phyloP scores from a whole-genome alignment of 2,888 invertebrate genomes.

The Oligia strigilis region DNA sequence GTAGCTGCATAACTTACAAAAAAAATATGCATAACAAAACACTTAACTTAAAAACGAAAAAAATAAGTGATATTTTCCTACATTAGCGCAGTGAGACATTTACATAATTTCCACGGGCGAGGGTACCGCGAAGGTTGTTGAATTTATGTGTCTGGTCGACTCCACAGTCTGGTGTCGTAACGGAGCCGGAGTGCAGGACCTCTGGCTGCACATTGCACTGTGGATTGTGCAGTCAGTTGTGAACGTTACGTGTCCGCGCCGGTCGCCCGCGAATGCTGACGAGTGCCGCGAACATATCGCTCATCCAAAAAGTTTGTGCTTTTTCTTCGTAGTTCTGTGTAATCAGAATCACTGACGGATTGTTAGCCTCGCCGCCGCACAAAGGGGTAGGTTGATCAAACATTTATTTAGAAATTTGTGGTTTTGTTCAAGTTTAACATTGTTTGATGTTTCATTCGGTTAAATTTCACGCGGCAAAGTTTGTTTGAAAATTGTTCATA shows the following conservation, averaged over 20 bases:
- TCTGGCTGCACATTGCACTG: slow-evolving; percentile 64
- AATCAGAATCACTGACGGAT: slow-evolving; percentile 56
- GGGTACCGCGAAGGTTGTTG: slow-evolving; percentile 67
- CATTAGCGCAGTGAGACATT: slow-evolving; percentile 56
- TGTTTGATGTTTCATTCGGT: slow-evolving; percentile 21
- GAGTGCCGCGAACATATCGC: slow-evolving; percentile 40
- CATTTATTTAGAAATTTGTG: slow-evolving; percentile 36
- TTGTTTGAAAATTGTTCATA: slow-evolving; percentile 36
- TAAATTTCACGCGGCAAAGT: slow-evolving; percentile 36
- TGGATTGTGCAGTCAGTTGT: slow-evolving; percentile 67
- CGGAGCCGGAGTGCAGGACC: slow-evolving; percentile 51
- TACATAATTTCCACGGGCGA: slow-evolving; percentile 63
- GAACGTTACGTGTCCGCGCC: slow-evolving; percentile 48
- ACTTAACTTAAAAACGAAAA: slow-evolving; percentile 26
- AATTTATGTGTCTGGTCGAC: slow-evolving; percentile 73
- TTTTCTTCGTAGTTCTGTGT: slow-evolving; percentile 68
- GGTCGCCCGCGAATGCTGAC: slow-evolving; percentile 17
- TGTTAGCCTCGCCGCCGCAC: slow-evolving; percentile 50
- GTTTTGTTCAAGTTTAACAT: slow-evolving; percentile 31
- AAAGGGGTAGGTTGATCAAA: slow-evolving; percentile 61
- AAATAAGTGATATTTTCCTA: slow-evolving; percentile 26
- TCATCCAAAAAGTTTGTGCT: slow-evolving; percentile 64
- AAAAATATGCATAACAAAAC: not conserved
- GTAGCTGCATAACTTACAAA: not conserved
- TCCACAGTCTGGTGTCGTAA: slow-evolving; percentile 55